Evolutionary conservation across 2,113 vertebrate genomes (phyloP).

Genomic region (Guaruba guarouba): DNA sequence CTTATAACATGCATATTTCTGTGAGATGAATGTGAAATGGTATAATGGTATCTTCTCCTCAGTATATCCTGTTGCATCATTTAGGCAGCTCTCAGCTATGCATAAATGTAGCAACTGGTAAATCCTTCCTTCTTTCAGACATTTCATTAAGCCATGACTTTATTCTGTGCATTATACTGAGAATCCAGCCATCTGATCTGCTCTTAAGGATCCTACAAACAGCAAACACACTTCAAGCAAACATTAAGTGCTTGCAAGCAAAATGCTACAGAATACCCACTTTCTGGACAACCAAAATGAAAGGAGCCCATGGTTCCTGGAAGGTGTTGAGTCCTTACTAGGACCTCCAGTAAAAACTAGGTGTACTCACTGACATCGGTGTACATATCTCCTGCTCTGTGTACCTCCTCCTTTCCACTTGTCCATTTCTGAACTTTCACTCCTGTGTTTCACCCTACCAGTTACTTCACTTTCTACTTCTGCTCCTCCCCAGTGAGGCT

Average conservation of each 20-base stretch:
- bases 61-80: background rate
- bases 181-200: background rate
- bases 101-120: background rate
- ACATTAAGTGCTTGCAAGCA: background rate
- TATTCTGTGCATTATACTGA: background rate
- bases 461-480: background rate
- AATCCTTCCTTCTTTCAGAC: background rate
- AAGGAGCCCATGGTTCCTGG: fast-evolving
- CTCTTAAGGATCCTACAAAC: background rate
- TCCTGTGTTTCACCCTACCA: background rate
- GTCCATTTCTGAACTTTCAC: background rate
- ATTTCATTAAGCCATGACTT: background rate
- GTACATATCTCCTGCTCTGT: background rate
- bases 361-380: background rate
- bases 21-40: background rate
- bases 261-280: background rate
- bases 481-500: background rate
- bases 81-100: background rate
- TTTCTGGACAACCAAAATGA: background rate
- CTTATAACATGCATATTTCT: background rate
- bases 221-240: background rate
- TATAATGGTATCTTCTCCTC: background rate
- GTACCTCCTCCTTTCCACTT: background rate
- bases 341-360: background rate
- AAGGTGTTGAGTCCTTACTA: background rate